These are phyloP conservation scores for Rhizomys pruinosus DNA, from an alignment of 2,113 vertebrate species.

Conservation along the genomic window DNA sequence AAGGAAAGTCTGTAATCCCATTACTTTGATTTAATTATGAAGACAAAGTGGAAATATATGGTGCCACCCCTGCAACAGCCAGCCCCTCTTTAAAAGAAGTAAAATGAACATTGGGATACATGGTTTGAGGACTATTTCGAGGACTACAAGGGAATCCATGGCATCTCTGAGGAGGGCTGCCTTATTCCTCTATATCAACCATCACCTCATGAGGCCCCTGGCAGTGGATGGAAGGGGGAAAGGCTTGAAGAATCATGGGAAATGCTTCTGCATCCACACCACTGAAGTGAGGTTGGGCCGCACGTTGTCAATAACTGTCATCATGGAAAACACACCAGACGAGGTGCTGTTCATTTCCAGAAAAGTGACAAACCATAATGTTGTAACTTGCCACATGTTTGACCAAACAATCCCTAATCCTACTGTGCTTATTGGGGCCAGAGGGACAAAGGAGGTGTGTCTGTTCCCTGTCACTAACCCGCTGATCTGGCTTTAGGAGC, in stretches of 20 bases:
- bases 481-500: constrained; percentile 44
- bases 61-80: no score
- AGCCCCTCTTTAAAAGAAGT: neutral
- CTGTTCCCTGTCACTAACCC: constrained; percentile 49
- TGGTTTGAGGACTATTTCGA: neutral
- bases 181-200: neutral
- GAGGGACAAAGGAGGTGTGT: neutral
- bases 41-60: constrained; percentile 50
- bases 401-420: constrained; percentile 23
- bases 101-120: neutral
- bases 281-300: constrained; percentile 22
- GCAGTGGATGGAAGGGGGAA: neutral
- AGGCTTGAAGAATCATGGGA: constrained; percentile 4
- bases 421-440: neutral
- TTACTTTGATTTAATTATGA: constrained; percentile 10
- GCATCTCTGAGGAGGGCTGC: neutral
- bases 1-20: neutral
- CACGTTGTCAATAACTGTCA: constrained; percentile 3
- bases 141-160: neutral
- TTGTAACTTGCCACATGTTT: constrained; percentile 44
- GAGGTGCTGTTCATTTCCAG: constrained; percentile 29
- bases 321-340: neutral
- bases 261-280: constrained; percentile 16
- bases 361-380: constrained; percentile 41
- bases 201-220: neutral